Conservation (phyloP, 1,140 invertebrate genomes). For the Scylla paramamosain region DNA sequence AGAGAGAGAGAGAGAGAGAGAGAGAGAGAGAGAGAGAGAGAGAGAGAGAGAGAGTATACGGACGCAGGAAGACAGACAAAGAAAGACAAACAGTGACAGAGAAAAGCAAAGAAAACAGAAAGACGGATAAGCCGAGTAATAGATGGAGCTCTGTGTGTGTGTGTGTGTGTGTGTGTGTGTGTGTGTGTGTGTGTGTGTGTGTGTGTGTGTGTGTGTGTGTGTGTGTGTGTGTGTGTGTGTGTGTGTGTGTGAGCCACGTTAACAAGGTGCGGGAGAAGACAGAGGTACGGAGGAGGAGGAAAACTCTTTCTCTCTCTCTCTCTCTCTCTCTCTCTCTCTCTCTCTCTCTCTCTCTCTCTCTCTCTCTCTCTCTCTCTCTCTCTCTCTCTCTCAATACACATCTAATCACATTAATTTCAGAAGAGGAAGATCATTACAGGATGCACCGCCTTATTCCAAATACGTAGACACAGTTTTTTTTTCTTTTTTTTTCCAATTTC, state of each 20-base stretch:
- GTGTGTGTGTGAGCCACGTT: constrained; percentile 6
- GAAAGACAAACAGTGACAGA: too few species aligned
- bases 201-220: constrained; percentile 31
- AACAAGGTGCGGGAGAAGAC: too few species aligned
- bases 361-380: neutral
- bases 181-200: constrained; percentile 16
- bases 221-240: constrained; percentile 32
- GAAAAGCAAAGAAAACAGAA: too few species aligned
- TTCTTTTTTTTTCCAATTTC: neutral
- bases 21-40: too few species aligned
- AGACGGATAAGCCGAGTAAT: too few species aligned
- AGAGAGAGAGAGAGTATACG: too few species aligned
- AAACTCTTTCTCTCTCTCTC: too few species aligned
- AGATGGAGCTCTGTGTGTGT: neutral
- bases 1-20: too few species aligned
- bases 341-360: neutral
- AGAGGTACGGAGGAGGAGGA: too few species aligned
- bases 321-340: neutral
- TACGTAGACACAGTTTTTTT: too few species aligned
- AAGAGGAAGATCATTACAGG: neutral
- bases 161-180: too few species aligned
- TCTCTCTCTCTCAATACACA: neutral
- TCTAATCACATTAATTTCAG: neutral
- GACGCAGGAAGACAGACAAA: too few species aligned
- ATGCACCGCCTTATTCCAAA: neutral